A percentile compares a stretch with the other conserved stretches of the same genome.
Conservation (phyloP, 2,888 invertebrate genomes). For the Polietes domitor region DNA sequence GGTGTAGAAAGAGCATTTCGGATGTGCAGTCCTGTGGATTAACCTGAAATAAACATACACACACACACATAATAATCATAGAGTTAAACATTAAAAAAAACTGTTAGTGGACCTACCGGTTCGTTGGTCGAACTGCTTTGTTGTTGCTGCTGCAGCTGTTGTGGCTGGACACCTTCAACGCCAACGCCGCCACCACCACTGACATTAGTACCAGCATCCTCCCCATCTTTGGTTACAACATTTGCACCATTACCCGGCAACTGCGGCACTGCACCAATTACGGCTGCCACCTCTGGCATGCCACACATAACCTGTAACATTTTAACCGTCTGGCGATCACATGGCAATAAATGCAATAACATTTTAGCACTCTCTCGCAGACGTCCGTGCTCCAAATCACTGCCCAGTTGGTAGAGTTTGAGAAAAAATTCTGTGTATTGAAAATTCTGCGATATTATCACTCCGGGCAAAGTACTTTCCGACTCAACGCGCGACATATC, state of each 20-base stretch:
- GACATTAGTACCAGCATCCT: constrained; percentile 43
- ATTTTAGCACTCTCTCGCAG: constrained; percentile 87
- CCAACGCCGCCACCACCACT: constrained; percentile 32
- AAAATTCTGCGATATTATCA: constrained; percentile 92
- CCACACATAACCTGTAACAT: constrained; percentile 80
- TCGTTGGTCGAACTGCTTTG: constrained; percentile 65
- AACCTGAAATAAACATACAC: constrained; percentile 69
- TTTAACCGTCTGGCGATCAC: constrained; percentile 81
- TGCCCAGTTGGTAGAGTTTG: constrained; percentile 94
- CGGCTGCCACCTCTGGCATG: constrained; percentile 69
- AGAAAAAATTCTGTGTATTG: constrained; percentile 91
- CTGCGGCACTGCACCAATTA: constrained; percentile 66
- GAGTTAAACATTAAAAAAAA: too few relatives aligned
- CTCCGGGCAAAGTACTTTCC: constrained; percentile 94
- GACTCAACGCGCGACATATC: constrained; percentile 91
- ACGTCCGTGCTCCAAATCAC: constrained; percentile 88
- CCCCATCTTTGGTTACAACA: constrained; percentile 63
- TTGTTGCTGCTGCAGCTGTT: too few relatives aligned
- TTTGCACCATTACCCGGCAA: constrained; percentile 33
- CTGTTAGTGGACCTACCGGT: constrained; percentile 67
- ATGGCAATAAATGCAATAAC: constrained; percentile 78
- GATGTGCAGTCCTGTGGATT: constrained; percentile 80
- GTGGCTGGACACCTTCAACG: not conserved
- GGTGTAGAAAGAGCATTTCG: constrained; percentile 86
- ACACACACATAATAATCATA: too few relatives aligned